Conservation (phyloP, 1,140 invertebrate species). For the Saxidomus purpurata region DNA sequence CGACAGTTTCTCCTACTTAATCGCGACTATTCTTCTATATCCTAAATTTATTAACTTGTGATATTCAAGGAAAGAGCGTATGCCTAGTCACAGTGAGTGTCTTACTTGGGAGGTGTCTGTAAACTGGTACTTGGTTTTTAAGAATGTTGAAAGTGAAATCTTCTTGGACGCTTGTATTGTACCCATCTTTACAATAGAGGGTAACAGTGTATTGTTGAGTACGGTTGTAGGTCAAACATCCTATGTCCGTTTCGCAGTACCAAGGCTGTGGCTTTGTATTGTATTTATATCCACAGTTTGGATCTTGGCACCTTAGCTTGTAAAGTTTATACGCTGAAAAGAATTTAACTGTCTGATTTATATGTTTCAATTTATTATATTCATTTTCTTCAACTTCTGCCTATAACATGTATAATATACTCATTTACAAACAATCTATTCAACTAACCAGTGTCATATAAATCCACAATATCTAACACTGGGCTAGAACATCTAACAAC, state of each 20-base stretch:
- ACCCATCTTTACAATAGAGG: constrained; percentile 11
- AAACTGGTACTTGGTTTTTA: not conserved
- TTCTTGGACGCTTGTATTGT: not conserved
- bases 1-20: no score
- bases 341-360: no score
- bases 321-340: constrained; percentile 2
- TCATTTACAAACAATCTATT: no score
- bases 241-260: not conserved
- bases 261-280: not conserved
- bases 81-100: not conserved
- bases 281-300: constrained; percentile 30
- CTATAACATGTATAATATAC: no score
- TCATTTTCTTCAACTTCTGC: no score
- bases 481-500: no score
- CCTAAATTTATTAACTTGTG: no score
- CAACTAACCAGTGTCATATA: no score
- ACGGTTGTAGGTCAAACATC: constrained; percentile 2
- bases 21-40: no score
- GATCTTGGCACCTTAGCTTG: not conserved
- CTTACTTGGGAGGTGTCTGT: constrained; percentile 35
- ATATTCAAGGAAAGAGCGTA: no score
- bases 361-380: no score
- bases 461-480: no score
- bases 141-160: constrained; percentile 6
- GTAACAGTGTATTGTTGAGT: constrained; percentile 2